phyloP scores from a whole-genome alignment of 2,113 vertebrate genomes.

The Oreochromis spilurus region DNA sequence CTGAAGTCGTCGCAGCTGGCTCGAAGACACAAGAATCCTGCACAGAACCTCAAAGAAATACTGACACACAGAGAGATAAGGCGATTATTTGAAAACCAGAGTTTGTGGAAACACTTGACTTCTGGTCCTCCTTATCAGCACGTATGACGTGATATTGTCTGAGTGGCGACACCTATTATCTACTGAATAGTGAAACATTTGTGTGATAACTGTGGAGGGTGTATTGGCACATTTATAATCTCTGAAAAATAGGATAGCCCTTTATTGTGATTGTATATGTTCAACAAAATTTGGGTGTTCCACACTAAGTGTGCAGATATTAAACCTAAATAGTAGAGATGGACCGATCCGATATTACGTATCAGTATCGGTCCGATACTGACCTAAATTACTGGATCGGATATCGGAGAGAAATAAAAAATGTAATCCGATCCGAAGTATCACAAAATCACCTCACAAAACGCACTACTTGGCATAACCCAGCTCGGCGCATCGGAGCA shows the following conservation, averaged over 20 bases:
- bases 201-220: background rate
- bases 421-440: too few relatives aligned
- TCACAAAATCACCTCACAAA: too few relatives aligned
- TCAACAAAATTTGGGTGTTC: background rate
- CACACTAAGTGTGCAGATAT: background rate
- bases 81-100: background rate
- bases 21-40: background rate
- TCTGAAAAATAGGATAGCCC: background rate
- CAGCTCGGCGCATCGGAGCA: too few relatives aligned
- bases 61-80: background rate
- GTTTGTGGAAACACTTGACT: background rate
- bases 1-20: background rate
- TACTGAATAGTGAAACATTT: background rate
- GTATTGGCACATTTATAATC: background rate
- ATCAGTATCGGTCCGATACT: too few relatives aligned
- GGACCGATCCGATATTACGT: too few relatives aligned
- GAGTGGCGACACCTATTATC: background rate
- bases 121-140: background rate
- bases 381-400: too few relatives aligned
- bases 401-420: too few relatives aligned
- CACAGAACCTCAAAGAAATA: background rate
- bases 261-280: background rate
- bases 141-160: background rate
- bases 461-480: too few relatives aligned
- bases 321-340: background rate